Evolutionary conservation across 2,888 invertebrate genomes (phyloP), one percentile per base, ranked within the genome.

Genomic region (Bedellia somnulentella): DNA sequence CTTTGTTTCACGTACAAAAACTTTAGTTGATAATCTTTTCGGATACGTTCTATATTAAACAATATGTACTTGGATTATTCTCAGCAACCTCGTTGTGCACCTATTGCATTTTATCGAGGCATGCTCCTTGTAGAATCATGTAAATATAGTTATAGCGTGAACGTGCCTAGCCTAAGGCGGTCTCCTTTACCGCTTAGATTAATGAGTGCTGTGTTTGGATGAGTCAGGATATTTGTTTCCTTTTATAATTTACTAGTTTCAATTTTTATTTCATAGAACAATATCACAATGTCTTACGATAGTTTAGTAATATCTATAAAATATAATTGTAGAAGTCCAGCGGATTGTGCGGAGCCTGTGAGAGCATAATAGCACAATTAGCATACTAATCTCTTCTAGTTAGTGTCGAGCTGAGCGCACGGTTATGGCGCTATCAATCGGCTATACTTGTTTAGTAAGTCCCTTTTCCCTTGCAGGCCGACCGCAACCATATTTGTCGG

Each of bases 351-450:
- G 55, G 46, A 57, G 49, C 59, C 51, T 48, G 47, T 49, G 49
- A 54, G 50, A 49, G 50, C 47, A 51, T 56, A 56, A 59, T 57
- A 54, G 39, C 42, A 54, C 51, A 52, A 63, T 67, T 68, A 63
- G 67, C 64, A 63, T 67, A 67, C 62, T 62, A 60, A 68, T 60
- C 66, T 68, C 64, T 68, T 67, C 64, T 66, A 66, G 67, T 64
- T 58, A 60, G 57, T 53, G 52, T 48, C 46, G 52, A 50, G 50
- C 51, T 54, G 52, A 52, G 51, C 55, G 52, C 52, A 54, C 49
- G 52, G 54, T 55, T 49, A 49, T 48, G 47, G 54, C 51, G 52
- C 56, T 55, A 49, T 49, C 47, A 50, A 46, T 46, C 36, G 44
- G 42, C 41, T 34, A 41, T 50, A 48, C 54, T 33, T 33, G 48